phyloP scores from a whole-genome alignment of 2,888 invertebrate species.

The Clusia tigrina region DNA sequence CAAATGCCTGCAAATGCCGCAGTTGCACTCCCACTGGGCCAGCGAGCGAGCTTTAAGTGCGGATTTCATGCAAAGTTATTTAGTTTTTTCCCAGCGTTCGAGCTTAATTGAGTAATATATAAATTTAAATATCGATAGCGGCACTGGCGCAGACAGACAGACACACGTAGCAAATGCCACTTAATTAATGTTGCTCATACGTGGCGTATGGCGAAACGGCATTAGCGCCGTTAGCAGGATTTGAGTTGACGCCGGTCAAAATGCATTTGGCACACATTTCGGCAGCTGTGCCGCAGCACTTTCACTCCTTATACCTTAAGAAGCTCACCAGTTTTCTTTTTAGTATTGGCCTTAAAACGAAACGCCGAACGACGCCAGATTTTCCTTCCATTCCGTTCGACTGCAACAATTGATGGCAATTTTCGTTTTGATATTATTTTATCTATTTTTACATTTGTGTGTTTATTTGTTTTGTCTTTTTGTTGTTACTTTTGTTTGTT shows the following conservation, averaged over 20 bases:
- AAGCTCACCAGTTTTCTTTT: background rate
- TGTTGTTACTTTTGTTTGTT: background rate
- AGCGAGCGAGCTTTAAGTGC: background rate
- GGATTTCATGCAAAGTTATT: background rate
- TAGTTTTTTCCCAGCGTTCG: background rate
- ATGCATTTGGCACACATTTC: background rate
- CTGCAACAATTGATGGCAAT: background rate
- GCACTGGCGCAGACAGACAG: background rate
- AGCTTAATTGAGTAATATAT: background rate
- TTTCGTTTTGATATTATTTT: conserved; percentile 10
- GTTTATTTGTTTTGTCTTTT: background rate
- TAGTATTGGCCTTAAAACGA: too few relatives aligned
- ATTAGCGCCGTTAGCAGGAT: background rate
- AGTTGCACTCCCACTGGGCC: background rate
- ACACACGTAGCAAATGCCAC: background rate
- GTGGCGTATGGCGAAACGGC: conserved; percentile 10
- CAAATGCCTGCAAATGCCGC: too few relatives aligned
- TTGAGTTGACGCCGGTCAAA: background rate
- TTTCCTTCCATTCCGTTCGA: background rate
- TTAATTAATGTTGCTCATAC: conserved; percentile 29
- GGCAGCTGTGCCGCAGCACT: background rate
- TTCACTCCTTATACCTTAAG: background rate
- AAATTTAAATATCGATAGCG: too few relatives aligned
- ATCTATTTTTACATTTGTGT: background rate
- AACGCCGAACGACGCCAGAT: background rate